phyloP scores from a whole-genome alignment of 2,888 invertebrate genomes.

The Eledone cirrhosa region DNA sequence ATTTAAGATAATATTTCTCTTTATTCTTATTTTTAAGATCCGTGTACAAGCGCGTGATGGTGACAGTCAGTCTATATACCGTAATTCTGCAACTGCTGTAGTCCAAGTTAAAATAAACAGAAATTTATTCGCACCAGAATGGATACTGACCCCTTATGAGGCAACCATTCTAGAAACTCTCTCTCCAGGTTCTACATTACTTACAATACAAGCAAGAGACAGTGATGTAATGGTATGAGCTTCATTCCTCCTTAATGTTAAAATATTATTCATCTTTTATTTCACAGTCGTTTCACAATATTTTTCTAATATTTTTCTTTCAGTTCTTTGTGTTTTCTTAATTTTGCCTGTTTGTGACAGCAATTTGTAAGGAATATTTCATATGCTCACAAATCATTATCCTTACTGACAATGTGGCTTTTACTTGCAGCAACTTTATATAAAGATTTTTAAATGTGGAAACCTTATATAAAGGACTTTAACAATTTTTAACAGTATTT shows the following conservation, averaged over 20 bases:
- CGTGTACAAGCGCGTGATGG: conserved; percentile 50
- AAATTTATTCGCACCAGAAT: conserved; percentile 51
- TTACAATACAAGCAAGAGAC: conserved; percentile 51
- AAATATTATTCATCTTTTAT: no score
- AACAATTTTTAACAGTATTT: no score
- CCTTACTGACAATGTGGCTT: no score
- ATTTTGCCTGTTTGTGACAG: no score
- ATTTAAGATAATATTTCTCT: neutral
- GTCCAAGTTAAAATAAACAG: conserved; percentile 49
- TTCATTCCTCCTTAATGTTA: neutral
- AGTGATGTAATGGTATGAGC: conserved; percentile 49
- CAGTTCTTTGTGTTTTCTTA: no score
- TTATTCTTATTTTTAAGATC: conserved; percentile 36
- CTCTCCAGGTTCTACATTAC: conserved; percentile 46
- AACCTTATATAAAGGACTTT: no score
- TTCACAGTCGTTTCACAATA: no score
- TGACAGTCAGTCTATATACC: conserved; percentile 43
- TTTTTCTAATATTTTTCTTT: no score
- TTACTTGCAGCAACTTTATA: no score
- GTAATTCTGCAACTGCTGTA: conserved; percentile 41
- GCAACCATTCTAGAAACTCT: conserved; percentile 48
- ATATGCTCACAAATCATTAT: no score
- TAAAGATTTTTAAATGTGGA: no score
- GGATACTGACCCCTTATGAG: conserved; percentile 36
- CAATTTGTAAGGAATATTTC: no score